Evolutionary conservation across 2,113 vertebrate species (phyloP).

Genomic region (Miniopterus natalensis): DNA sequence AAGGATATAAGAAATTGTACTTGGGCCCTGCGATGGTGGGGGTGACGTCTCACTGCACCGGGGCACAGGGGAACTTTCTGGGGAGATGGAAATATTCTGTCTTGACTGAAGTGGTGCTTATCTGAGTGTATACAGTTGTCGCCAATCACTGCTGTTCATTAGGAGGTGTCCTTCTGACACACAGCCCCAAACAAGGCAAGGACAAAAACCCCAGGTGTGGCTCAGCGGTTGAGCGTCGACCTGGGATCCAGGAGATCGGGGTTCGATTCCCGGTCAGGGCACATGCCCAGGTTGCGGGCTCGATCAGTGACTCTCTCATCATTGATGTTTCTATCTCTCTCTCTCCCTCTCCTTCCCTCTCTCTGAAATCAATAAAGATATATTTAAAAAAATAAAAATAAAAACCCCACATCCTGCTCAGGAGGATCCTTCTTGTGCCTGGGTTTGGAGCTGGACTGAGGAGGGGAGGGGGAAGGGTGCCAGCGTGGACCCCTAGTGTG

Average conservation of each 20-base stretch:
- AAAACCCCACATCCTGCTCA: background rate
- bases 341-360: too few species aligned
- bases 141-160: background rate
- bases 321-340: too few species aligned
- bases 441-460: background rate
- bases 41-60: background rate
- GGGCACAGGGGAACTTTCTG: background rate
- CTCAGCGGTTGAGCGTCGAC: too few species aligned
- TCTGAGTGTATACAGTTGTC: background rate
- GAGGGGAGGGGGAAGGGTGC: rapidly evolving
- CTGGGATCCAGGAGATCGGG: too few species aligned
- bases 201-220: too few species aligned
- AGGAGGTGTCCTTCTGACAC: background rate
- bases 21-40: rapidly evolving
- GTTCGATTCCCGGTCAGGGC: too few species aligned
- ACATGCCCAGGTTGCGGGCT: too few species aligned
- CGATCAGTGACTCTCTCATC: too few species aligned
- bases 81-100: background rate
- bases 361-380: too few species aligned
- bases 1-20: too few species aligned
- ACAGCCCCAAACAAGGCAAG: background rate
- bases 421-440: background rate
- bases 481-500: rapidly evolving
- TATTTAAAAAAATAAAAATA: too few species aligned
- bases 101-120: background rate